Base-by-base conservation (phyloP, 2,113 vertebrate species). In the Ceyx melanurus region DNA sequence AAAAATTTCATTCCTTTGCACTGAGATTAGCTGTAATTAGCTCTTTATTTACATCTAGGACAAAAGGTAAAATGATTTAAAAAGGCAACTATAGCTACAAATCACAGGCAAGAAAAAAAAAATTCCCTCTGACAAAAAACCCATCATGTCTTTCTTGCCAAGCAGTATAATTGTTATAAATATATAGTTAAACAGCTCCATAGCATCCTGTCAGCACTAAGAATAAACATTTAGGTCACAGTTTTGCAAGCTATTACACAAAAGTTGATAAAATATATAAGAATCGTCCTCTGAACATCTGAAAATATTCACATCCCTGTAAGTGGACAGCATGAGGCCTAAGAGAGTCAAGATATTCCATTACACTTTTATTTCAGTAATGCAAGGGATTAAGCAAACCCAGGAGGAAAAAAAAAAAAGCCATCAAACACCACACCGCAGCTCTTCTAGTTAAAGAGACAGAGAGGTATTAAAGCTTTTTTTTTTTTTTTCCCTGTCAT, bases 21-120 rank as follows among this genome's bases (percentile, higher is more conserved):
- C 64, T 31, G 18, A 92, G 84, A 96, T 94, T 89, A 96, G 80
- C 87, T 43, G 71, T 77, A 94, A 93, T 94, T 93, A 94, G 89
- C 71, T 93, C 51, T 88, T 85, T 96, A 91, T 96, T 96, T 95
- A 92, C 89, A 91, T 73, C 78, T 74, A 83, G 68, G 42, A 91
- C 51, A 89, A 93, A 93, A 96, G 81, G 87, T 88, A 91, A 80
- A 82, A 80, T 31, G 9, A 35, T 68, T 68, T 73, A 43, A 92
- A 90, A 66, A 92, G 37, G 56, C 83, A 76, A 48, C 14, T 60
- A 66, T 29, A 85, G 80, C 33, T 18, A 76, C 22, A 93, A 92
- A 74, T 70, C 89, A 85, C 26, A 48, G 61, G 64, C 88, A 84
- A 45, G 65, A 93, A 95, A 90, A 66, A 23, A 43, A 28, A 78